Evolutionary conservation across 2,888 invertebrate species (phyloP).

Genomic region (Strigamia transsilvanica): DNA sequence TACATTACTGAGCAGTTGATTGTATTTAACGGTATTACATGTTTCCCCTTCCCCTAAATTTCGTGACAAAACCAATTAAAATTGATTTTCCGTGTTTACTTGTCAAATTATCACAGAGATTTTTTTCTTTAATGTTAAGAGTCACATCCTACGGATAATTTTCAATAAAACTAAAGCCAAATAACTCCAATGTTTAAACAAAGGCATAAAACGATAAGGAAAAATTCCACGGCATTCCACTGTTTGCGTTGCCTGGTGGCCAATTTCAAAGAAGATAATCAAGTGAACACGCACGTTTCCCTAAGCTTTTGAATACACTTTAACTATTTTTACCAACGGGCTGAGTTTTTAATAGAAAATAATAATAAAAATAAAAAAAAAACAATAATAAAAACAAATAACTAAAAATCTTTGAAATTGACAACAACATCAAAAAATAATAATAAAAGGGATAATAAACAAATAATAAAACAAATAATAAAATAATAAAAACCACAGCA

Average conservation of each 20-base stretch:
- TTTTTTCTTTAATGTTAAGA: not conserved
- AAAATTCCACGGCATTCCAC: conserved; percentile 3
- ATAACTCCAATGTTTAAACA: not conserved
- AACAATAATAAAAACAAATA: not conserved
- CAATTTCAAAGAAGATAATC: conserved; percentile 32
- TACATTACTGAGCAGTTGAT: not conserved
- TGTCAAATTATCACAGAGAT: conserved; percentile 12
- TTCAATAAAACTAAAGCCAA: not conserved
- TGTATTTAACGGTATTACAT: not conserved
- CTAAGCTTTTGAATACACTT: conserved; percentile 21
- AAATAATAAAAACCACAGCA: not conserved
- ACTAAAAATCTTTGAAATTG: conserved; percentile 30
- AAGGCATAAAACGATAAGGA: not conserved
- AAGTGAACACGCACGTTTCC: conserved; percentile 31
- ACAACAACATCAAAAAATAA: not conserved
- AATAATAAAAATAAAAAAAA: not conserved
- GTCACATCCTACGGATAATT: not conserved
- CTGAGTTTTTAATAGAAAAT: not conserved
- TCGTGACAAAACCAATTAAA: conserved; percentile 19
- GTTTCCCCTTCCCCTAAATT: not conserved
- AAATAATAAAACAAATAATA: not conserved
- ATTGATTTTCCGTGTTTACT: conserved; percentile 14
- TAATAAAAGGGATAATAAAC: not conserved
- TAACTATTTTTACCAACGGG: not conserved
- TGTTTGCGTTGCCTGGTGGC: conserved; percentile 34